phyloP scores from a whole-genome alignment of 2,113 vertebrate genomes.

The Microcebus griseorufus region DNA sequence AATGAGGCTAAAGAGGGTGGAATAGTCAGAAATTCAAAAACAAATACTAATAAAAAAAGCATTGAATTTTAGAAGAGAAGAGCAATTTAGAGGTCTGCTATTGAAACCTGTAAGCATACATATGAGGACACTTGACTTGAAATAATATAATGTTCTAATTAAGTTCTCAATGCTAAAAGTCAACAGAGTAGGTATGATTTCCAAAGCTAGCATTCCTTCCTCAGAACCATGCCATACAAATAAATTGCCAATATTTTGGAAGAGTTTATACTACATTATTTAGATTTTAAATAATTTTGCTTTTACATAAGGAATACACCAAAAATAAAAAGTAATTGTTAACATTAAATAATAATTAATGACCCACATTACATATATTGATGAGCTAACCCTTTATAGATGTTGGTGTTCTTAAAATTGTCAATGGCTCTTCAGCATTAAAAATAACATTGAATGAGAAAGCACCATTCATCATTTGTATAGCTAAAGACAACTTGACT shows the following conservation, averaged over 20 bases:
- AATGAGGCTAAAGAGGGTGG: background rate
- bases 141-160: background rate
- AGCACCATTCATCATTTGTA: background rate
- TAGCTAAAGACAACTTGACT: background rate
- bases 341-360: background rate
- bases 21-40: conserved; percentile 19
- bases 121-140: background rate
- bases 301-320: background rate
- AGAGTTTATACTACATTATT: background rate
- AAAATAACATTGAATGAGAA: background rate
- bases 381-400: background rate
- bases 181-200: background rate
- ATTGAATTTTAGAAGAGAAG: background rate
- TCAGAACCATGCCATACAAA: background rate
- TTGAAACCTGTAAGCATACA: background rate
- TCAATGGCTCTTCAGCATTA: too few relatives aligned
- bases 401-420: background rate
- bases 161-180: background rate
- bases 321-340: background rate
- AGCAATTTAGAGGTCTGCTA: background rate
- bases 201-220: background rate
- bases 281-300: background rate
- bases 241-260: background rate
- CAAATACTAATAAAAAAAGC: background rate
- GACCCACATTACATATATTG: background rate